Conservation (phyloP, 2,888 invertebrate species). For the Cybosia mesomella region DNA sequence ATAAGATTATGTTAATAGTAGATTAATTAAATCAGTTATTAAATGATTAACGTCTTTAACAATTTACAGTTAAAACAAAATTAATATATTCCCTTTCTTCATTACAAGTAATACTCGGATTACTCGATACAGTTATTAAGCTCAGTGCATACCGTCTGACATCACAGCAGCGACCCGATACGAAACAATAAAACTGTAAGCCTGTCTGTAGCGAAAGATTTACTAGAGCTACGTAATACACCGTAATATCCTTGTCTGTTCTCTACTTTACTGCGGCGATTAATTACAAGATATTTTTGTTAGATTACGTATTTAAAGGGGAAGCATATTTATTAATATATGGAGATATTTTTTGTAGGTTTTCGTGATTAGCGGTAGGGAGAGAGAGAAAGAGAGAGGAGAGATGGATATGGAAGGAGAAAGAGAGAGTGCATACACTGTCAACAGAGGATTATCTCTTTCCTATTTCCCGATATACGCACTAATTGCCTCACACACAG, state of each 20-base stretch:
- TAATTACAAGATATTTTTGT: slow-evolving; percentile 47
- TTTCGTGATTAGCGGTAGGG: neutral
- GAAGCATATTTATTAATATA: neutral
- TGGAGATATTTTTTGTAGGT: neutral
- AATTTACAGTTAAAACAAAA: neutral
- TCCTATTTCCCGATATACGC: neutral
- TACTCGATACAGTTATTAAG: slow-evolving; percentile 25
- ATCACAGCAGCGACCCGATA: slow-evolving; percentile 53
- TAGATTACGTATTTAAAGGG: slow-evolving; percentile 24
- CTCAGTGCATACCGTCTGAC: slow-evolving; percentile 52
- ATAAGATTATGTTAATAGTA: neutral
- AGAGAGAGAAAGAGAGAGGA: neutral
- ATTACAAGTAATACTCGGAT: slow-evolving; percentile 10
- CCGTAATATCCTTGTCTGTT: slow-evolving; percentile 72
- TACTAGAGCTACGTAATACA: slow-evolving; percentile 83
- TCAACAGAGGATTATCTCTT: neutral
- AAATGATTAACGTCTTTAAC: neutral
- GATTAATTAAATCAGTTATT: neutral
- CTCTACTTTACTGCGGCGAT: slow-evolving; percentile 51
- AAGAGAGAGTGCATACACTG: neutral
- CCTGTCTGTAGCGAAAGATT: slow-evolving; percentile 81
- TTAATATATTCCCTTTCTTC: neutral
- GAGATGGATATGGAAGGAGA: neutral
- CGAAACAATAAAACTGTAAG: slow-evolving; percentile 85
- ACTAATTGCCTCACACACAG: neutral